These are phyloP conservation scores for Synanthedon vespiformis DNA, from an alignment of 2,888 invertebrate species.

Conservation along the genomic window DNA sequence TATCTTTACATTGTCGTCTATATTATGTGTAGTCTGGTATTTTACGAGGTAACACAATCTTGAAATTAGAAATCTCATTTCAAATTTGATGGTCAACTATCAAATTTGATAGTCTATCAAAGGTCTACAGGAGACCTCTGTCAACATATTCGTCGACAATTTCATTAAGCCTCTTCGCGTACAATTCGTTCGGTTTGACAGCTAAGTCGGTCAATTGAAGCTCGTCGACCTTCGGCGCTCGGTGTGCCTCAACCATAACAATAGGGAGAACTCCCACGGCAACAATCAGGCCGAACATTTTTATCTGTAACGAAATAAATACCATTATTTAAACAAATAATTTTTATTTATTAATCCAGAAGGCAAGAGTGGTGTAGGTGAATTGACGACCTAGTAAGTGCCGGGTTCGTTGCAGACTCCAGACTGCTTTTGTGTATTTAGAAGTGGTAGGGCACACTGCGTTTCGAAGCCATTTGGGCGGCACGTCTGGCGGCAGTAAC, in stretches of 20 bases:
- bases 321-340: neutral
- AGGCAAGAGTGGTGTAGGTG: neutral
- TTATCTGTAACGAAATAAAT: neutral
- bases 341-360: neutral
- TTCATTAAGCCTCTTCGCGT: neutral
- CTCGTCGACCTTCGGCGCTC: constrained; percentile 1
- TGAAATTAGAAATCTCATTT: too few species aligned
- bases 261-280: neutral
- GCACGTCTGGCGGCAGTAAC: too few species aligned
- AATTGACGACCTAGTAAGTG: neutral
- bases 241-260: constrained; percentile 1
- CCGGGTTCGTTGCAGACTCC: too few species aligned
- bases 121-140: constrained; percentile 2
- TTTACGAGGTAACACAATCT: too few species aligned
- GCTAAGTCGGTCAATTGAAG: neutral
- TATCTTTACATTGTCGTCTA: too few species aligned
- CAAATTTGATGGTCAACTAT: too few species aligned
- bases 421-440: too few species aligned
- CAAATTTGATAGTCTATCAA: too few species aligned
- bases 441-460: too few species aligned
- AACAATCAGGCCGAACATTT: neutral
- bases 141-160: constrained; percentile 2
- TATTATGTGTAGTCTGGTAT: too few species aligned
- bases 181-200: constrained; percentile 1
- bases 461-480: too few species aligned